phyloP scores from a whole-genome alignment of 2,888 invertebrate species.

The Nephrotoma flavescens region DNA sequence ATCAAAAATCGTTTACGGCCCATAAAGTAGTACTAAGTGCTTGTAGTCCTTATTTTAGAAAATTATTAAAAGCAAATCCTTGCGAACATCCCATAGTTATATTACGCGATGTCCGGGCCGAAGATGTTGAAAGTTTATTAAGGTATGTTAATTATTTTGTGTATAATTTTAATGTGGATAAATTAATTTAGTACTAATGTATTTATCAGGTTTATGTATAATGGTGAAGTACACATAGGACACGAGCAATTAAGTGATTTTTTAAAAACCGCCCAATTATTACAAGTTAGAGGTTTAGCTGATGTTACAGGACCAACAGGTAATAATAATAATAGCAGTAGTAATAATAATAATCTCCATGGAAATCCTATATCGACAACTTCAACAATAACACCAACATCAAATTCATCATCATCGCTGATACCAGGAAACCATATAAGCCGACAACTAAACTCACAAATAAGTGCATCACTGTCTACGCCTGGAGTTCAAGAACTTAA shows the following conservation, averaged over 20 bases:
- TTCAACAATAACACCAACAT: slow-evolving; percentile 10
- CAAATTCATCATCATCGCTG: slow-evolving; percentile 12
- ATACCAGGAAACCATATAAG: slow-evolving; percentile 14
- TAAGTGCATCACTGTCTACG: slow-evolving; percentile 17
- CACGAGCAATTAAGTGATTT: slow-evolving; percentile 78
- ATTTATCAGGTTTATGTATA: slow-evolving; percentile 66
- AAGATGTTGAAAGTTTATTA: slow-evolving; percentile 74
- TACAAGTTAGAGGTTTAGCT: slow-evolving; percentile 74
- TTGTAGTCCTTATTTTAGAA: slow-evolving; percentile 84
- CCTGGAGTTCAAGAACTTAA: slow-evolving; percentile 31
- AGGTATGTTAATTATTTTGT: slow-evolving; percentile 35
- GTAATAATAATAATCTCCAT: slow-evolving; percentile 4
- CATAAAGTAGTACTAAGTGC: slow-evolving; percentile 85
- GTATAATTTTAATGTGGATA: not conserved
- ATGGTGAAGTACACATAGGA: slow-evolving; percentile 79
- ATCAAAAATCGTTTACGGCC: slow-evolving; percentile 75
- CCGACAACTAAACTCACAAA: slow-evolving; percentile 15
- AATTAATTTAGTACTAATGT: not conserved
- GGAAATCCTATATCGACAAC: not conserved
- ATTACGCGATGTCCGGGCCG: slow-evolving; percentile 68
- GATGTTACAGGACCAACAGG: slow-evolving; percentile 43
- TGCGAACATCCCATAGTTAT: slow-evolving; percentile 85
- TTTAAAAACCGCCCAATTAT: slow-evolving; percentile 71
- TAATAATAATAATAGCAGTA: slow-evolving; percentile 3
- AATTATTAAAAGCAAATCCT: slow-evolving; percentile 76